These are phyloP conservation scores for Caiman crocodilus DNA, from an alignment of 2,797 vertebrate species.

Conservation along the genomic window DNA sequence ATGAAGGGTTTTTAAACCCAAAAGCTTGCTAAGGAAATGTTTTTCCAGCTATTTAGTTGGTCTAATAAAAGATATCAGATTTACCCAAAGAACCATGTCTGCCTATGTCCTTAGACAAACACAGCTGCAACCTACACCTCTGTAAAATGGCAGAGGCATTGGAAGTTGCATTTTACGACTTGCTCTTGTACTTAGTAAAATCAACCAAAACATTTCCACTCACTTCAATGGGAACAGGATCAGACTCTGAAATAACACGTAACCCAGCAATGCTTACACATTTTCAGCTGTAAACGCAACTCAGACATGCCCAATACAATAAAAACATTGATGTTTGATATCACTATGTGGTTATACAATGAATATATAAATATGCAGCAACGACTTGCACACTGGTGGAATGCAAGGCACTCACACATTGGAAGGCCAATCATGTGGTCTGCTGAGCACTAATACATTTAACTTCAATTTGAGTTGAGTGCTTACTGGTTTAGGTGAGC, in stretches of 20 bases:
- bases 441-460: not conserved
- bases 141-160: too few relatives aligned
- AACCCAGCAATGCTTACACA: not conserved
- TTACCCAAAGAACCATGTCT: too few relatives aligned
- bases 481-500: not conserved
- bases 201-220: not conserved
- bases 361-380: conserved; percentile 11
- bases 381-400: conserved; percentile 22
- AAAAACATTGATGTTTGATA: not conserved
- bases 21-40: too few relatives aligned
- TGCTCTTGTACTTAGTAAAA: not conserved
- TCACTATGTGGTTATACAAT: not conserved
- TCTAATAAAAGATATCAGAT: too few relatives aligned
- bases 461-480: not conserved
- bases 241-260: not conserved
- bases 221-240: not conserved
- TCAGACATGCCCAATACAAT: not conserved
- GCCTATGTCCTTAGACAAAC: too few relatives aligned
- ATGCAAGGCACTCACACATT: conserved; percentile 31
- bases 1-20: too few relatives aligned
- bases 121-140: too few relatives aligned
- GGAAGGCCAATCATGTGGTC: fast-evolving
- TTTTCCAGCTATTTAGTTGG: too few relatives aligned
- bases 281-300: not conserved
- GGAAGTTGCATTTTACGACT: not conserved